Evolutionary conservation across 2,888 invertebrate genomes (phyloP).

Genomic region (Ochropleura plecta): DNA sequence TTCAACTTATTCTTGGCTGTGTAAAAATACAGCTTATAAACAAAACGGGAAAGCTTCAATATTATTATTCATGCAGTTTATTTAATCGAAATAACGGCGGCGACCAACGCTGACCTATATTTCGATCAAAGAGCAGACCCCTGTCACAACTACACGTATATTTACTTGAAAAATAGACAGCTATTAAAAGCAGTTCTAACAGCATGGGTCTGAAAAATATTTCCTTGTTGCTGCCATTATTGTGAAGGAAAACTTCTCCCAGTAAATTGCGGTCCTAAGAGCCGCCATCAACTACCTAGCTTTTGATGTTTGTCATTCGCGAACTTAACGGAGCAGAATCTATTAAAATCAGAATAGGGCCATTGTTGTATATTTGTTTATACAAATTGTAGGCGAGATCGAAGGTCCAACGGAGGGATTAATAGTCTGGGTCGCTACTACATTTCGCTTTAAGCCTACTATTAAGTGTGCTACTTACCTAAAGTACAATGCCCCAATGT

Average conservation of each 20-base stretch:
- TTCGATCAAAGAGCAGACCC: slow-evolving; percentile 62
- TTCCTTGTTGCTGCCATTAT: slow-evolving; percentile 58
- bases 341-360: slow-evolving; percentile 43
- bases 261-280: slow-evolving; percentile 63
- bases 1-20: not conserved
- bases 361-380: slow-evolving; percentile 26
- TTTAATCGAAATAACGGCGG: slow-evolving; percentile 61
- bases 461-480: slow-evolving; percentile 42
- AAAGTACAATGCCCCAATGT: slow-evolving; percentile 33
- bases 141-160: slow-evolving; percentile 57
- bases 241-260: slow-evolving; percentile 53
- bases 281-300: slow-evolving; percentile 51
- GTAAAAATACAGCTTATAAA: slow-evolving; percentile 18
- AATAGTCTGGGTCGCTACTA: slow-evolving; percentile 39
- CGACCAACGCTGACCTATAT: slow-evolving; percentile 64
- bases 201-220: slow-evolving; percentile 54
- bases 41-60: slow-evolving; percentile 23
- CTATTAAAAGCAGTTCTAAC: slow-evolving; percentile 62
- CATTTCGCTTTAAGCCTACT: slow-evolving; percentile 46
- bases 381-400: slow-evolving; percentile 35
- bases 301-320: slow-evolving; percentile 55
- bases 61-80: slow-evolving; percentile 47
- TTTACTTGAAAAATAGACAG: slow-evolving; percentile 62
- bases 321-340: slow-evolving; percentile 51
- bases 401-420: slow-evolving; percentile 29